Evolutionary conservation across 2,888 invertebrate species (phyloP).

Genomic region (Synergus japonicus): DNA sequence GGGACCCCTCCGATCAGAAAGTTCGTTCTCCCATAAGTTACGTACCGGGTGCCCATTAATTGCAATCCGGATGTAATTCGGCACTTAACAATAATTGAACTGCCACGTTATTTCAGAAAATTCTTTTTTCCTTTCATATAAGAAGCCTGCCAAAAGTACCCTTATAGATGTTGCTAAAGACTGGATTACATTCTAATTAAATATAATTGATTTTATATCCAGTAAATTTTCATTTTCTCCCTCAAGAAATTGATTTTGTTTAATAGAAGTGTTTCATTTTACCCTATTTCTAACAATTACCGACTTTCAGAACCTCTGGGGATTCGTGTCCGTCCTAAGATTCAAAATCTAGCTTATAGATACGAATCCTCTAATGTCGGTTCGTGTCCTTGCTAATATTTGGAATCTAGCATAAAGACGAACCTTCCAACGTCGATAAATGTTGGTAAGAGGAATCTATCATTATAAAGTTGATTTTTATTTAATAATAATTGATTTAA

Average conservation of each 20-base stretch:
- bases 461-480: background rate
- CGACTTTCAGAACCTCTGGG: too few relatives aligned
- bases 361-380: too few relatives aligned
- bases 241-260: background rate
- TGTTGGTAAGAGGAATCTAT: background rate
- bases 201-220: background rate
- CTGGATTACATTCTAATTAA: background rate
- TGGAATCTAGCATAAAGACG: too few relatives aligned
- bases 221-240: background rate
- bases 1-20: conserved; percentile 24
- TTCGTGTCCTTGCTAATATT: too few relatives aligned
- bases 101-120: conserved; percentile 1
- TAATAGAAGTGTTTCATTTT: too few relatives aligned
- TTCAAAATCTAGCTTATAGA: too few relatives aligned
- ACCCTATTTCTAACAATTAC: too few relatives aligned
- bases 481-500: background rate
- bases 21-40: conserved; percentile 17
- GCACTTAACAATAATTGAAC: conserved; percentile 29
- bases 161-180: background rate
- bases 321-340: too few relatives aligned
- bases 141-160: background rate
- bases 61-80: conserved; percentile 28
- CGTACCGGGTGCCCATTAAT: conserved; percentile 41
- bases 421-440: too few relatives aligned
- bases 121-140: background rate